Evolutionary conservation across 2,888 invertebrate genomes (phyloP).

Genomic region (Amphimallon solstitiale): DNA sequence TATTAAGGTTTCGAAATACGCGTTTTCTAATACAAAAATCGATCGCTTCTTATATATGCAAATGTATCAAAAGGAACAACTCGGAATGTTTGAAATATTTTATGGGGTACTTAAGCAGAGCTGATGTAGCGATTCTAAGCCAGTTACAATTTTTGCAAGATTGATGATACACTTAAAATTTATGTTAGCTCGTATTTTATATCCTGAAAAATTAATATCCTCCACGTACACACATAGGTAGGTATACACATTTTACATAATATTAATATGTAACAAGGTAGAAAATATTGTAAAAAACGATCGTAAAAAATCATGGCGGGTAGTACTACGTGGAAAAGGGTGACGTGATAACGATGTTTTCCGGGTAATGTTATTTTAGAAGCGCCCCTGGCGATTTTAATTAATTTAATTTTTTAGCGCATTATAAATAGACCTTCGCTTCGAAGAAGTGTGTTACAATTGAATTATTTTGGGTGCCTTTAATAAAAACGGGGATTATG

Average conservation of each 20-base stretch:
- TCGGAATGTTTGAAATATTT: constrained; percentile 7
- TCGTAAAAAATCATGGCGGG: not conserved
- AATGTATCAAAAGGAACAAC: not conserved
- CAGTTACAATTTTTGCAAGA: constrained; percentile 2
- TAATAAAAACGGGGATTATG: too few relatives aligned
- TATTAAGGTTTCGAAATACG: too few relatives aligned
- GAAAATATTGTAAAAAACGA: not conserved
- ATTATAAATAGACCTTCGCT: too few relatives aligned
- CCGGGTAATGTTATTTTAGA: too few relatives aligned
- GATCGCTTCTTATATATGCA: not conserved
- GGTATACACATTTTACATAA: not conserved
- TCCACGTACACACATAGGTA: not conserved
- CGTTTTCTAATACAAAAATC: not conserved
- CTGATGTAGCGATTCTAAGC: constrained; percentile 1
- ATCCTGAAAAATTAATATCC: constrained; percentile 8
- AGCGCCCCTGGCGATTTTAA: too few relatives aligned
- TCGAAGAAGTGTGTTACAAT: too few relatives aligned
- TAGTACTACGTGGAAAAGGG: too few relatives aligned
- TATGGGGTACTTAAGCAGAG: constrained; percentile 10
- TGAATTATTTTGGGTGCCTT: too few relatives aligned
- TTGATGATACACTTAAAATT: constrained; percentile 1
- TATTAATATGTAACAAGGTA: constrained; percentile 12
- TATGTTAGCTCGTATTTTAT: constrained; percentile 5
- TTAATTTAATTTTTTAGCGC: too few relatives aligned
- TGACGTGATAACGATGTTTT: too few relatives aligned